phyloP scores from a whole-genome alignment of 2,888 invertebrate species.

The Limnephilus rhombicus region DNA sequence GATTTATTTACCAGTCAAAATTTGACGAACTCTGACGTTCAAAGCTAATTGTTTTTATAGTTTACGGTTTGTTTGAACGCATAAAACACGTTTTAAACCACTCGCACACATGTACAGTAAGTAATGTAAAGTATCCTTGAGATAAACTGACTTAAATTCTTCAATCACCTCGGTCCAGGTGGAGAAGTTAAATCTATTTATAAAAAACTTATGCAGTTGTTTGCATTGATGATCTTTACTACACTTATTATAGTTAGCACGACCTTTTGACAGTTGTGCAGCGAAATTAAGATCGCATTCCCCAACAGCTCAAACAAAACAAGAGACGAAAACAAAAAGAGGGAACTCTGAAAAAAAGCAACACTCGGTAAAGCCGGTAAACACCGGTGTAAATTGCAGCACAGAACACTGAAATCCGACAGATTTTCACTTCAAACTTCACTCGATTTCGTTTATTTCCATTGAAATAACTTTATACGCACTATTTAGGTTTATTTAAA shows the following conservation, averaged over 20 bases:
- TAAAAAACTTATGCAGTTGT: not conserved
- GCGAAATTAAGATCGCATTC: conserved; percentile 11
- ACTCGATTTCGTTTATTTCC: not conserved
- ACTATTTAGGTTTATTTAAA: not conserved
- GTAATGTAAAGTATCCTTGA: conserved; percentile 15
- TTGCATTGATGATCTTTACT: not conserved
- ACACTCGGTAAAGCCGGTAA: conserved; percentile 40
- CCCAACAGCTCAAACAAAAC: conserved; percentile 41
- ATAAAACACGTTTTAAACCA: not conserved
- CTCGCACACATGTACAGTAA: conserved; percentile 5
- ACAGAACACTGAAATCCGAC: not conserved
- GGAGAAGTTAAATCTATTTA: not conserved
- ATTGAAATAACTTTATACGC: not conserved
- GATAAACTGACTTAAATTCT: not conserved
- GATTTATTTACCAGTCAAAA: not conserved
- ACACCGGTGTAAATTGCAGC: conserved; percentile 38
- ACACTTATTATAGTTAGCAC: not conserved
- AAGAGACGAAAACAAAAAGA: conserved; percentile 36
- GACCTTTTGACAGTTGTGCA: not conserved
- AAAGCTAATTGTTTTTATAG: not conserved
- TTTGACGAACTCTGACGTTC: not conserved
- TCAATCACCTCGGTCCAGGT: not conserved
- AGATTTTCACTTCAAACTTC: not conserved
- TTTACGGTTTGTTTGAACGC: not conserved
- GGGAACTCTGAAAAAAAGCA: not conserved